phyloP scores from a whole-genome alignment of 2,888 invertebrate species.

The Nyleta sp. region DNA sequence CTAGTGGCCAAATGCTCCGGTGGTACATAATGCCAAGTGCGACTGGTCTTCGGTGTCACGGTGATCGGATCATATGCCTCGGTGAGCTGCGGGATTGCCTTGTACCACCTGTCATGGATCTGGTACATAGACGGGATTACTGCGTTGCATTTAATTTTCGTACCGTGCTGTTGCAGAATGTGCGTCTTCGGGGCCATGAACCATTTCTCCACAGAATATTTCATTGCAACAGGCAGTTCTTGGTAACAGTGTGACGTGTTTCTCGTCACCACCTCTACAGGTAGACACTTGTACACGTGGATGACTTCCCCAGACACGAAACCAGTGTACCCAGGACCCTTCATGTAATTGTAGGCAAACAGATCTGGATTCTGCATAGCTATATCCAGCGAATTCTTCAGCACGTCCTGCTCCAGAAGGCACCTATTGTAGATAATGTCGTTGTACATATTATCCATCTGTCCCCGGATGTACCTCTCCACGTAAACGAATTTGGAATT shows the following conservation, averaged over 20 bases:
- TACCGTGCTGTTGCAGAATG: conserved; percentile 37
- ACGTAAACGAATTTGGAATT: background rate
- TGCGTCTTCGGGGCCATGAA: conserved; percentile 67
- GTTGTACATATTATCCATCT: background rate
- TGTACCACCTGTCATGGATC: background rate
- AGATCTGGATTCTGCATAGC: background rate
- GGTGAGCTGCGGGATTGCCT: background rate
- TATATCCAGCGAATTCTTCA: background rate
- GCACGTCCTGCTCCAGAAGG: background rate
- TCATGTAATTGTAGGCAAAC: conserved; percentile 12
- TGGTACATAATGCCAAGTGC: background rate
- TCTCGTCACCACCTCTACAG: conserved; percentile 45
- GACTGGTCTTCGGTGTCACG: background rate
- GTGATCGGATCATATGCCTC: background rate
- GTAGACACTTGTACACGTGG: conserved; percentile 70
- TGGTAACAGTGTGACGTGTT: conserved; percentile 40
- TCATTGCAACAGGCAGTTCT: background rate
- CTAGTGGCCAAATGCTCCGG: background rate
- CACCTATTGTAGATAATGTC: background rate
- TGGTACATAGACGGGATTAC: background rate
- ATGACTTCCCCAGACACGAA: conserved; percentile 68
- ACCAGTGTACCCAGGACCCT: conserved; percentile 69
- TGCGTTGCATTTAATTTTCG: background rate
- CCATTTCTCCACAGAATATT: too few relatives aligned
- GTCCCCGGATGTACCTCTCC: background rate